Evolutionary conservation across 2,113 vertebrate genomes (phyloP).

Genomic region (Cyphomyrus plagiostoma): DNA sequence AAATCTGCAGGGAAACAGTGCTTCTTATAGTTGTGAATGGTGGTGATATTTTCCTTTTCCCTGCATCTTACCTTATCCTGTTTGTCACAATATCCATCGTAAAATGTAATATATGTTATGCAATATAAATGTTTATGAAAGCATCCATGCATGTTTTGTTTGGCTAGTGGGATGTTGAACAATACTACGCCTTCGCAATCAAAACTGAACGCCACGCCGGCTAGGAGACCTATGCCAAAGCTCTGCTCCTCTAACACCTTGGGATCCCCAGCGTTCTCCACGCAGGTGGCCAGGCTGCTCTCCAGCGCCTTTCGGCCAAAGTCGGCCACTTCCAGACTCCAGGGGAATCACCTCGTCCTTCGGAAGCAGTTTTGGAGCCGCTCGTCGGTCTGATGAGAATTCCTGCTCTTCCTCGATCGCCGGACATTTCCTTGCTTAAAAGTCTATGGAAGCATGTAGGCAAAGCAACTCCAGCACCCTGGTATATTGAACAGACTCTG

Average conservation of each 20-base stretch:
- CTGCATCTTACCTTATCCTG: background rate
- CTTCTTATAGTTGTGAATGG: background rate
- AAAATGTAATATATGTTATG: background rate
- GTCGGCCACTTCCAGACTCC: background rate
- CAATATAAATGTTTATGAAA: background rate
- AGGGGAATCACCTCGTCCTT: background rate
- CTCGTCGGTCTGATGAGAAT: background rate
- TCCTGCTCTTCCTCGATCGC: background rate
- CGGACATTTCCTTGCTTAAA: background rate
- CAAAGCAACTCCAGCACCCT: background rate
- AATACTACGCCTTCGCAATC: background rate
- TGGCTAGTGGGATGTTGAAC: background rate
- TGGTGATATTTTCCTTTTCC: background rate
- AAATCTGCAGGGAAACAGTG: background rate
- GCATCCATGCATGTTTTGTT: background rate
- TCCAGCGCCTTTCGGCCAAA: background rate
- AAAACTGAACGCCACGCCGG: background rate
- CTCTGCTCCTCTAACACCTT: background rate
- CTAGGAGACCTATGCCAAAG: background rate
- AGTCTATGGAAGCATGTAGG: constrained; percentile 1
- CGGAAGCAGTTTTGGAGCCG: background rate
- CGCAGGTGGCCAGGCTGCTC: background rate
- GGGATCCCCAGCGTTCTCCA: background rate
- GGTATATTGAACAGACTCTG: background rate
- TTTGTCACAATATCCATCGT: background rate